Conservation (phyloP, 2,888 invertebrate genomes). For the Metellina segmentata region DNA sequence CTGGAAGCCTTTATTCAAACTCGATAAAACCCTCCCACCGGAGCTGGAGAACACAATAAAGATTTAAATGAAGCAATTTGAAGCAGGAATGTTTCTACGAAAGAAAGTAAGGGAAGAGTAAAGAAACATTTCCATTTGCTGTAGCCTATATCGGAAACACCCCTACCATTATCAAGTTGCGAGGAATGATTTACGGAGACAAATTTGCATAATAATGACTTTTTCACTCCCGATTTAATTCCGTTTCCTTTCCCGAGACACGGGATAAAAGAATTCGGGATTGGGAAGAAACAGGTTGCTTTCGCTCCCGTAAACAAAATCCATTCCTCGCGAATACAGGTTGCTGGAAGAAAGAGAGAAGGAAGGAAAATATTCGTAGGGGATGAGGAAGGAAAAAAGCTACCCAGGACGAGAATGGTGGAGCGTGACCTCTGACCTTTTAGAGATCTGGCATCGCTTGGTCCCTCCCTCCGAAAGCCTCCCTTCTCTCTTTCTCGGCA, state of each 20-base stretch:
- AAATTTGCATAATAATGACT: constrained; percentile 39
- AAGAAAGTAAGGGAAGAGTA: constrained; percentile 3
- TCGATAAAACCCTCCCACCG: neutral
- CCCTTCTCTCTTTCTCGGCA: too few species aligned
- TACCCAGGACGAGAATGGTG: too few species aligned
- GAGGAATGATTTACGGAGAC: constrained; percentile 13
- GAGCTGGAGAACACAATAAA: neutral
- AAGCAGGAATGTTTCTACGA: neutral
- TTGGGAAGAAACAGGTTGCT: neutral
- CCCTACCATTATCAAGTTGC: neutral
- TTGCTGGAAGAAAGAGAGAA: neutral
- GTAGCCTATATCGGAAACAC: neutral
- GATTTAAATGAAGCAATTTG: neutral
- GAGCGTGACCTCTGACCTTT: constrained; percentile 17
- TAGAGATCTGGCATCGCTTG: too few species aligned
- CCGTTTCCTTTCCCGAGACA: too few species aligned
- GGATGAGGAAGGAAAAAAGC: too few species aligned
- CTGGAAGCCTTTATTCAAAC: neutral
- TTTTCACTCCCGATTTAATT: neutral
- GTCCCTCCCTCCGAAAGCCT: too few species aligned
- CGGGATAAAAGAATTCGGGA: too few species aligned
- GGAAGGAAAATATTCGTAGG: neutral
- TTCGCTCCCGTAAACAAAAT: neutral
- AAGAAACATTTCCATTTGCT: neutral
- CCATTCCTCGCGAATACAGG: neutral